Evolutionary conservation across 1,140 invertebrate species (phyloP).

Genomic region (Aphis craccivora): DNA sequence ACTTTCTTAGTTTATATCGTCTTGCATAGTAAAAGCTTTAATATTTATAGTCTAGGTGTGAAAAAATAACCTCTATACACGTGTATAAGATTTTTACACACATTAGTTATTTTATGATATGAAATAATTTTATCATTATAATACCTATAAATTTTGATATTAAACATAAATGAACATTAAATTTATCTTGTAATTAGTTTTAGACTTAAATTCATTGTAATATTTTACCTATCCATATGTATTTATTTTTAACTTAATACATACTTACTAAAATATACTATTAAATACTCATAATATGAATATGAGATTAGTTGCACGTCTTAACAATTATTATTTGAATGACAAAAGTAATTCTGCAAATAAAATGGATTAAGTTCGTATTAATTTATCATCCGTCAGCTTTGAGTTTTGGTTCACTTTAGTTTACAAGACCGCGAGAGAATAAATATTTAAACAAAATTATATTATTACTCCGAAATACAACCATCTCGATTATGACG

Average conservation of each 20-base stretch:
- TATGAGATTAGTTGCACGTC: neutral
- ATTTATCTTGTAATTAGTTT: neutral
- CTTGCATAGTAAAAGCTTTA: no score
- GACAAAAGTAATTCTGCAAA: neutral
- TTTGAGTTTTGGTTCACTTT: neutral
- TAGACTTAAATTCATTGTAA: neutral
- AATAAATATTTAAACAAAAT: neutral
- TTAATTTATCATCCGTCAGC: neutral
- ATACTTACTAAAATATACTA: neutral
- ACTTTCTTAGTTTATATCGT: no score
- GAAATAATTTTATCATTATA: neutral
- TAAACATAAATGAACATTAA: neutral
- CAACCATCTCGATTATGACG: neutral
- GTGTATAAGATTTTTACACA: neutral
- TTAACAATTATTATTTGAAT: neutral
- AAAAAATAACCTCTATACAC: neutral
- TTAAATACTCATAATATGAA: neutral
- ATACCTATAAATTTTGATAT: neutral
- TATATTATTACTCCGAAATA: neutral
- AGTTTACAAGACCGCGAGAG: neutral
- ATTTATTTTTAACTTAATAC: neutral
- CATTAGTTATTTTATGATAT: no score
- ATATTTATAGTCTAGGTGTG: no score
- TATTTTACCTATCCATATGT: neutral
- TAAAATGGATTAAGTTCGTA: neutral